Evolutionary conservation across 37 sponge, comb jelly and placozoan species (phyloP), one percentile per base, ranked within the genome.

Genomic region (Ephydatia muelleri): DNA sequence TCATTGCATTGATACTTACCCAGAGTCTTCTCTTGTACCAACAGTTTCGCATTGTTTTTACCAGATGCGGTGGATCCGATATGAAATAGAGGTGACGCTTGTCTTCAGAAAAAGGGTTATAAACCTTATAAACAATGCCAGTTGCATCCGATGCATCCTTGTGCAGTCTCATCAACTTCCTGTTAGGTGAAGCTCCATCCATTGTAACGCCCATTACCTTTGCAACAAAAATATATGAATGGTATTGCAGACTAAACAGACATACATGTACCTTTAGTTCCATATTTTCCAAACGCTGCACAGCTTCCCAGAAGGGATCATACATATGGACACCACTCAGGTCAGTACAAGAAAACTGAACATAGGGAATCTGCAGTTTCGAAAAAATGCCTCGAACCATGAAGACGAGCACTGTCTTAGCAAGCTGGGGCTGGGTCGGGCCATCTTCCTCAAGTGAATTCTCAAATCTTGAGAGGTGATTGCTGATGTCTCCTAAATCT

Each of bases 271-370:
- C 3, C 43, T 57, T 57, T 57, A 57, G 57, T 14, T 57, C 57
- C 57, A 57, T 57, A 14, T 5, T 57, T 31, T 65, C 67, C 19
- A 57, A 57, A 57, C 57, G 57, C 19, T 14, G 1, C 1, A 82
- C 65, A 26, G 85, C 85, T 78, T 85, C 72, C 85, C 85, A 85
- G 28, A 85, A 85, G 68, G 85, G 85, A 23, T 77, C 72, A 78
- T 43, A 85, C 22, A 85, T 43, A 29, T 78, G 13, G 2, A 78
- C 79, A 27, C 85, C 79, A 40, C 34, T 68, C 3, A 85, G 28
- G 11, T 30, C 72, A 32, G 70, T 34, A 34, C 84, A 48, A 1
- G 79, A 79, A 78, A 85, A 85, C 32, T 84, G 84, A 27, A 67
- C 66, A 75, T 84, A 84, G 21, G 83, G 57, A 70, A 82, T 72